A percentile compares a stretch with the other conserved stretches of the same genome.
Evolutionary conservation across 2,797 vertebrate genomes (phyloP).

Genomic region (Fundulus diaphanus): DNA sequence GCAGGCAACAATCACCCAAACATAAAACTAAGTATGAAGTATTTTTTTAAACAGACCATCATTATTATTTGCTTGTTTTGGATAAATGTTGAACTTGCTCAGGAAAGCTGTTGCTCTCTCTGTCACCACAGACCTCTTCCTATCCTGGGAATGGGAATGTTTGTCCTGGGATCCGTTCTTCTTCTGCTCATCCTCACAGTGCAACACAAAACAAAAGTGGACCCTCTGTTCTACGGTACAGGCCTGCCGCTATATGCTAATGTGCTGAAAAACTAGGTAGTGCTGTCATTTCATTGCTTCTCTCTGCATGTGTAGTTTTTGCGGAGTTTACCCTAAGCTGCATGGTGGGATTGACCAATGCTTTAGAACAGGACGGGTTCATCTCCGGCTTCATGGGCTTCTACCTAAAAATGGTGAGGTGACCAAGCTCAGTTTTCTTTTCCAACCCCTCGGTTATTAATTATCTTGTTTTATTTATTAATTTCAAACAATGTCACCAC

Average conservation of each 20-base stretch:
- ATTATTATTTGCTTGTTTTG: not conserved
- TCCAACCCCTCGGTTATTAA: not conserved
- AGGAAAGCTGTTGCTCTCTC: not conserved
- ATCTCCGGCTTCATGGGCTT: slow-evolving; percentile 86
- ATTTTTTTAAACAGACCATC: not conserved
- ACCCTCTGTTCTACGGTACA: slow-evolving; percentile 88
- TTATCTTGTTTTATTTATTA: too few relatives aligned
- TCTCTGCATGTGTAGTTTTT: slow-evolving; percentile 82
- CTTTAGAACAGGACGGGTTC: slow-evolving; percentile 90
- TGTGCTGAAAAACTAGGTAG: not conserved
- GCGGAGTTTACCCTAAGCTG: slow-evolving; percentile 85
- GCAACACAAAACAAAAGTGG: slow-evolving; percentile 69
- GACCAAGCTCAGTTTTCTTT: not conserved
- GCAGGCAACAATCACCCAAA: not conserved
- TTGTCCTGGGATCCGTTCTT: slow-evolving; percentile 69
- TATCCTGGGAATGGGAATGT: slow-evolving; percentile 69
- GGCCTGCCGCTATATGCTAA: not conserved
- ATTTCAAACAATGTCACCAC: not conserved
- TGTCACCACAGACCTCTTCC: slow-evolving; percentile 63
- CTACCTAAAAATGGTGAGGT: slow-evolving; percentile 85
- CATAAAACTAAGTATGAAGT: not conserved
- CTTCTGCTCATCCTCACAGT: slow-evolving; percentile 70
- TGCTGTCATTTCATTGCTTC: not conserved
- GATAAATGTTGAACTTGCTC: not conserved
- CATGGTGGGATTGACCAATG: slow-evolving; percentile 82